A percentile compares a stretch with the other conserved stretches of the same genome.
phyloP scores from a whole-genome alignment of 2,797 vertebrate species.

The Girardinus metallicus region DNA sequence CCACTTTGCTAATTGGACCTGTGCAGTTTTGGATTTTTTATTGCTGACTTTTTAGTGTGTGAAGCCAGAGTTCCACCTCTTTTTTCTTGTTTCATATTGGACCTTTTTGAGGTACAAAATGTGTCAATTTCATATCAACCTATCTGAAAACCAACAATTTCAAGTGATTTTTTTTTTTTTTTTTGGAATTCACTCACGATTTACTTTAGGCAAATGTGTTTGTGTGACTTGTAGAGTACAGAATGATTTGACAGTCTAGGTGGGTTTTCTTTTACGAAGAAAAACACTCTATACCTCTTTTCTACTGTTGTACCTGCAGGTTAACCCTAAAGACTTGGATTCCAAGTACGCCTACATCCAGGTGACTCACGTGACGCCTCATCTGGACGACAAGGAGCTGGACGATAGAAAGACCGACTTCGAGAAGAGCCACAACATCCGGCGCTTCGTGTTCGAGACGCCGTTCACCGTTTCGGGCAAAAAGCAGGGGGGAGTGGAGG shows the following conservation, averaged over 20 bases:
- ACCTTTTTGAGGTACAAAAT: neutral
- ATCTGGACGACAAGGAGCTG: slow-evolving; percentile 95
- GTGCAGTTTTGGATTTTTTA: neutral
- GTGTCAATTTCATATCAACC: neutral
- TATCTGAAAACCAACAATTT: neutral
- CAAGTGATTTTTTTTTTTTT: neutral
- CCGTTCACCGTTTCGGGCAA: slow-evolving; percentile 95
- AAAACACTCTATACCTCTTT: neutral
- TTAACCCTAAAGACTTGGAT: slow-evolving; percentile 97
- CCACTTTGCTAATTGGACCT: neutral
- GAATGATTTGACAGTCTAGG: neutral
- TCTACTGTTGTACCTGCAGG: slow-evolving; percentile 69
- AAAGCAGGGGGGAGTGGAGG: slow-evolving; percentile 93
- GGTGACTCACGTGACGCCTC: slow-evolving; percentile 93
- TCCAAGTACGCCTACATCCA: slow-evolving; percentile 98
- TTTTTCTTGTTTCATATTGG: neutral
- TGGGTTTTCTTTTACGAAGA: neutral
- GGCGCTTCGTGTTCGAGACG: slow-evolving; percentile 96
- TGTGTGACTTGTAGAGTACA: neutral
- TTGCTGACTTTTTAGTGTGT: neutral
- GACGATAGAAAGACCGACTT: slow-evolving; percentile 96
- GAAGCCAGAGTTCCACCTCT: neutral
- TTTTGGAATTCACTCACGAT: neutral
- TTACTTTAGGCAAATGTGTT: neutral
- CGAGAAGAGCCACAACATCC: slow-evolving; percentile 95